Percentiles rank a stretch among this genome's conserved stretches.
Conservation (phyloP, 2,113 vertebrate genomes). For the Rhinolophus sinicus region DNA sequence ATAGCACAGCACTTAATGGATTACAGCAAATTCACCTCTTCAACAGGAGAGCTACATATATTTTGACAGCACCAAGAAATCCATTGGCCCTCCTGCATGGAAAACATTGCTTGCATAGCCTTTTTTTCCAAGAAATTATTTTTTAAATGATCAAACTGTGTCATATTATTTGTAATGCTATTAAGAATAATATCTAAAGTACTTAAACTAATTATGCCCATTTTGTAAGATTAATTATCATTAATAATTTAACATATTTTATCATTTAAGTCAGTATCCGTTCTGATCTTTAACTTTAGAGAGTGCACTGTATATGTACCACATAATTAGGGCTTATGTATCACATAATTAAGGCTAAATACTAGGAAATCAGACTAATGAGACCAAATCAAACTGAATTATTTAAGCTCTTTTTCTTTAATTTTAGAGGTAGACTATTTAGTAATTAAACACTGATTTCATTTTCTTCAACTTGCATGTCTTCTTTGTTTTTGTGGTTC, state of each 20-base stretch:
- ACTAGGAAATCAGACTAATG: conserved; percentile 92
- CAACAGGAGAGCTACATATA: background rate
- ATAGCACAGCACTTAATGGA: background rate
- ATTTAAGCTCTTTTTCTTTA: conserved; percentile 88
- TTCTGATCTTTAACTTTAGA: conserved; percentile 92
- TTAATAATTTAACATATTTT: conserved; percentile 93
- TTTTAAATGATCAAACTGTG: conserved; percentile 81
- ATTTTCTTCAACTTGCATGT: conserved; percentile 80
- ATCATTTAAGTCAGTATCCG: conserved; percentile 91
- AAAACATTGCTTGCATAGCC: background rate
- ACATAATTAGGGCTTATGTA: conserved; percentile 91
- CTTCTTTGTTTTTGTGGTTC: conserved; percentile 70
- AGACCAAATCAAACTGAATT: conserved; percentile 92
- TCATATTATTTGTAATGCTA: conserved; percentile 83
- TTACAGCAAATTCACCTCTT: background rate
- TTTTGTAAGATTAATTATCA: conserved; percentile 92
- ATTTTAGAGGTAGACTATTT: conserved; percentile 88
- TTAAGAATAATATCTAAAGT: conserved; percentile 89
- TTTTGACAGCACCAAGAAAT: conserved; percentile 38
- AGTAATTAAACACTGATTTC: conserved; percentile 88
- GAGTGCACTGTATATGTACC: conserved; percentile 88
- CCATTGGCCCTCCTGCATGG: background rate
- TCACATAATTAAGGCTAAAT: conserved; percentile 92
- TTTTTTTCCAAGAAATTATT: conserved; percentile 64
- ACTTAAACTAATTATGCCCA: conserved; percentile 90